Evolutionary conservation across 2,888 invertebrate species (phyloP).

Genomic region (Criorhina ranunculi): DNA sequence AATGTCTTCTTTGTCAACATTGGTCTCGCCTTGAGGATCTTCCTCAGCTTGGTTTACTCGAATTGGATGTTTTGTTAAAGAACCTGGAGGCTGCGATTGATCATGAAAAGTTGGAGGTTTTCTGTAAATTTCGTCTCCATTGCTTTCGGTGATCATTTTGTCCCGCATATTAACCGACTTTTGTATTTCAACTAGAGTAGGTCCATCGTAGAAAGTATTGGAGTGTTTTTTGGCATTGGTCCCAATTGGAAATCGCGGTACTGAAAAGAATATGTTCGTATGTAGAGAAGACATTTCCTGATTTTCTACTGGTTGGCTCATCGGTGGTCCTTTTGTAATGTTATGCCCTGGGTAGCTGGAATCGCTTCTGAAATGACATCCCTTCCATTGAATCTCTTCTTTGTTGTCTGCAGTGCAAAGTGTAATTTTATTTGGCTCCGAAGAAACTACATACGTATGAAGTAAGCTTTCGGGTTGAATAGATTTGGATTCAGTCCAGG

Average conservation of each 20-base stretch:
- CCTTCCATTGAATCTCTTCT: not conserved
- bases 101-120: not conserved
- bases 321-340: not conserved
- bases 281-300: conserved; percentile 8
- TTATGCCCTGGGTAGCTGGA: not conserved
- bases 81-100: conserved; percentile 57
- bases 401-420: not conserved
- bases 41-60: conserved; percentile 39
- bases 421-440: not conserved
- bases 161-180: conserved; percentile 86
- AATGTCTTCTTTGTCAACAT: not conserved
- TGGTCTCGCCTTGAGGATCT: conserved; percentile 10
- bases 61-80: conserved; percentile 48
- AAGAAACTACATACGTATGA: conserved; percentile 50
- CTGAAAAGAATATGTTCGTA: not conserved
- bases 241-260: not conserved
- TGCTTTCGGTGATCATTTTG: conserved; percentile 83
- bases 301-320: conserved; percentile 7
- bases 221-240: conserved; percentile 62
- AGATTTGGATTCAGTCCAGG: not conserved
- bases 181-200: conserved; percentile 87
- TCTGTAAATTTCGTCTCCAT: conserved; percentile 80
- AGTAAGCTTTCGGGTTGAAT: conserved; percentile 26
- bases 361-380: too few relatives aligned
- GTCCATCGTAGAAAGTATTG: conserved; percentile 48